phyloP scores from a whole-genome alignment of 2,888 invertebrate genomes.

The Aproaerema taeniolella region DNA sequence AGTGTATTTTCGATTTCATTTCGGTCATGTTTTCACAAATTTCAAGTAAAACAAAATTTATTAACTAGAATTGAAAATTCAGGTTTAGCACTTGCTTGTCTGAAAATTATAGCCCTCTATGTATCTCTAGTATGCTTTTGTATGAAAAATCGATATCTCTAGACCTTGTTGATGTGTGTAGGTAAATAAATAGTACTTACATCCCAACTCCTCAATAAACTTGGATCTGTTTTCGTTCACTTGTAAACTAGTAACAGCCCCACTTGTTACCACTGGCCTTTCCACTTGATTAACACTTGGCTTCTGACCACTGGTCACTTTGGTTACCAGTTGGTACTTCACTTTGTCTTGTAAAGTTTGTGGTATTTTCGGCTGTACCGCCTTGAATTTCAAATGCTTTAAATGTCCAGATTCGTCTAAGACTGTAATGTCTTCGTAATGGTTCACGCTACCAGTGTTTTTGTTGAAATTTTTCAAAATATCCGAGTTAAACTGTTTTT shows the following conservation, averaged over 20 bases:
- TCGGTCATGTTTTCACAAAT: too few species aligned
- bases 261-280: conserved; percentile 20
- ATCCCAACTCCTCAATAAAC: conserved; percentile 83
- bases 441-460: conserved; percentile 39
- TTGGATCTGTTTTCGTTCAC: conserved; percentile 57
- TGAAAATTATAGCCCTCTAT: too few species aligned
- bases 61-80: too few species aligned
- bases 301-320: conserved; percentile 22
- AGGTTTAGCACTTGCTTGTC: too few species aligned
- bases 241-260: too few species aligned
- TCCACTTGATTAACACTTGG: conserved; percentile 15
- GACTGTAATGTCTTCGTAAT: conserved; percentile 59
- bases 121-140: too few species aligned
- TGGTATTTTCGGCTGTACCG: conserved; percentile 31
- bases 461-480: conserved; percentile 38
- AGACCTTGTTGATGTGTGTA: too few species aligned
- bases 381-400: conserved; percentile 55
- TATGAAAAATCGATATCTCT: too few species aligned
- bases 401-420: conserved; percentile 51
- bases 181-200: conserved; percentile 76
- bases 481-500: conserved; percentile 40
- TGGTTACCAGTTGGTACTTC: conserved; percentile 21
- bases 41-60: too few species aligned
- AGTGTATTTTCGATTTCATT: too few species aligned
- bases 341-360: conserved; percentile 25